Conservation (phyloP, 2,113 vertebrate species). For the Opisthocomus hoazin region DNA sequence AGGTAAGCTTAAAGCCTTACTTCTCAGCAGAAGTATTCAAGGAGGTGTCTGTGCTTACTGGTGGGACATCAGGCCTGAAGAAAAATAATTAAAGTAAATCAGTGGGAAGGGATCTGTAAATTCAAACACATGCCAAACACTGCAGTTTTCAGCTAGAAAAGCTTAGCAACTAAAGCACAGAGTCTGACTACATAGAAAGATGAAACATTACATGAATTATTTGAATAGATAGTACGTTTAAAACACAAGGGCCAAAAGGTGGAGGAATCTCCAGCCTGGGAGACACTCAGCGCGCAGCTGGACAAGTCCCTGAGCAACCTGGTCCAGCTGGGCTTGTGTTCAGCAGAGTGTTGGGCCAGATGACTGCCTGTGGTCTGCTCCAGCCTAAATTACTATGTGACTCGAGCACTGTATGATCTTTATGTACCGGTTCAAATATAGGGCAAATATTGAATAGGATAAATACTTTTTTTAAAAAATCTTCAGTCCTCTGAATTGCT, state of each 20-base stretch:
- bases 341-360: background rate
- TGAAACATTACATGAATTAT: background rate
- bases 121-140: background rate
- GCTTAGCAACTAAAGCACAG: background rate
- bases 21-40: constrained; percentile 1
- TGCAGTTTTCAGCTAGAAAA: background rate
- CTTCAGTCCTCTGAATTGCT: background rate
- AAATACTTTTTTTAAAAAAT: background rate
- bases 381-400: background rate
- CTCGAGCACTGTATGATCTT: background rate
- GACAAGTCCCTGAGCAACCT: background rate
- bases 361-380: background rate
- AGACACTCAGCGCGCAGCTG: background rate
- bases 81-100: constrained; percentile 39
- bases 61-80: background rate
- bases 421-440: background rate
- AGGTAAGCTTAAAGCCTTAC: background rate
- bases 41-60: background rate
- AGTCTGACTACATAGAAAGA: background rate
- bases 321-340: background rate
- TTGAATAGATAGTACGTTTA: background rate
- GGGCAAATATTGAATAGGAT: background rate
- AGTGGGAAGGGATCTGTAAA: background rate
- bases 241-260: background rate
- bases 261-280: background rate